phyloP scores from a whole-genome alignment of 2,888 invertebrate species.

The Metellina segmentata region DNA sequence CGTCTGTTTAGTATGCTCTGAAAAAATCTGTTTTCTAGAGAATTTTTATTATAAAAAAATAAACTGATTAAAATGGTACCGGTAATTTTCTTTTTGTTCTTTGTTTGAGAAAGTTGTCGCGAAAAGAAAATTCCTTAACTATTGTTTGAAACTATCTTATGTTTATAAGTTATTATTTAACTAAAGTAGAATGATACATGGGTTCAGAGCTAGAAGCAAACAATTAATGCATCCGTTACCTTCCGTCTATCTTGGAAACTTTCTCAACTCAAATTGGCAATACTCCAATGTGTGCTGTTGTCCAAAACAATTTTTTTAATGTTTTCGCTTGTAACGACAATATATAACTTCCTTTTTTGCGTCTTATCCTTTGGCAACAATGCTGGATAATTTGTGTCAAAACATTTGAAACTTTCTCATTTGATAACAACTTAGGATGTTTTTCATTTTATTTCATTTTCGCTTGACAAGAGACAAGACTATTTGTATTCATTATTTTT shows the following conservation, averaged over 20 bases:
- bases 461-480: neutral
- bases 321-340: neutral
- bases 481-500: neutral
- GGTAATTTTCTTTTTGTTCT: no score
- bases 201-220: no score
- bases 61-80: no score
- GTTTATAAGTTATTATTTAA: no score
- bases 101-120: no score
- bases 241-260: neutral
- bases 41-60: no score
- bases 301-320: neutral
- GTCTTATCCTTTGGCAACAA: neutral
- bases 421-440: neutral
- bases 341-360: neutral
- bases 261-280: neutral
- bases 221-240: neutral
- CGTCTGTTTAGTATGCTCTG: no score
- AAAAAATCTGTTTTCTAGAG: no score
- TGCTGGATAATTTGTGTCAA: neutral
- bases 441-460: neutral
- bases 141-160: no score
- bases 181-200: no score
- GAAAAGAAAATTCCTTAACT: no score
- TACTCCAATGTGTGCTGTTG: neutral
- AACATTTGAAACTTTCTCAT: neutral